Conservation (phyloP, 2,888 invertebrate genomes). For the Clivina fossor region DNA sequence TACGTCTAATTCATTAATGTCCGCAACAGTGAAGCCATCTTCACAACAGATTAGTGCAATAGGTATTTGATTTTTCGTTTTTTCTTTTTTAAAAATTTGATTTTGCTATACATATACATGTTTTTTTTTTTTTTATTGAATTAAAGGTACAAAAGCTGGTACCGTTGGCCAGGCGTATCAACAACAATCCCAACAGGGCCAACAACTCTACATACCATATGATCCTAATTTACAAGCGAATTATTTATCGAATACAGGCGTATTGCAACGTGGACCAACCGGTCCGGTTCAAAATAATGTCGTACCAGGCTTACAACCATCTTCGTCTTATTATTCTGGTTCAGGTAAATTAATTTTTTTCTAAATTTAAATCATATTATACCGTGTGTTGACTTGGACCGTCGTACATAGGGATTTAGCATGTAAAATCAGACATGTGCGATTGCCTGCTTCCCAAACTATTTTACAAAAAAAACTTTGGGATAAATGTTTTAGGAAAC, state of each 20-base stretch:
- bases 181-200: conserved; percentile 56
- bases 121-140: conserved; percentile 32
- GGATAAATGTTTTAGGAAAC: too few relatives aligned
- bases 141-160: conserved; percentile 57
- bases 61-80: conserved; percentile 53
- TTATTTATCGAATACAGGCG: conserved; percentile 64
- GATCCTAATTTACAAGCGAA: conserved; percentile 60
- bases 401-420: too few relatives aligned
- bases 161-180: conserved; percentile 61
- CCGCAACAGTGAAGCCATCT: conserved; percentile 81
- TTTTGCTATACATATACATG: too few relatives aligned
- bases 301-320: conserved; percentile 55
- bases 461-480: too few relatives aligned
- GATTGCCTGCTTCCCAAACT: too few relatives aligned
- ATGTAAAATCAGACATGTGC: too few relatives aligned
- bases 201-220: conserved; percentile 63
- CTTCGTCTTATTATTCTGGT: conserved; percentile 58
- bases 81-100: neutral
- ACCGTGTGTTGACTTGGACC: too few relatives aligned
- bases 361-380: conserved; percentile 12
- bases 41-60: conserved; percentile 83
- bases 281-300: conserved; percentile 54
- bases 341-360: conserved; percentile 49
- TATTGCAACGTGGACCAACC: conserved; percentile 63
- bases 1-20: conserved; percentile 86